Base-by-base conservation (phyloP, 2,888 invertebrate genomes). In the Calameuta filiformis region DNA sequence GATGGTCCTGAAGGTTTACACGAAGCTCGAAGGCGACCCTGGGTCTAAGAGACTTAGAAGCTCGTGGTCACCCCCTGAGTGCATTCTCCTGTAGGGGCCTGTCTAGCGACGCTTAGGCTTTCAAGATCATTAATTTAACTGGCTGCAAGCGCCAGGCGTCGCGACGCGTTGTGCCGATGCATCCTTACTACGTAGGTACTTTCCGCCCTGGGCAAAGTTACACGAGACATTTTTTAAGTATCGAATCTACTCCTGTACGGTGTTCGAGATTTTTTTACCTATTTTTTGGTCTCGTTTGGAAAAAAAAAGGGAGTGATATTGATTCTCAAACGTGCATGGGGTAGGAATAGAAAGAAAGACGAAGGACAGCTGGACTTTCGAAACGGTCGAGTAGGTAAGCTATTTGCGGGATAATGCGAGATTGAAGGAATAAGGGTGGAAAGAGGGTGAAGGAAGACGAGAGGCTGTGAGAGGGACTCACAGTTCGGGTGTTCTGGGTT, bases 61-160 rank as follows among this genome's bases (percentile, higher is more conserved):
- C 86, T 89, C 85, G 89, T 87, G 90, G 90, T 91, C 90, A 90
- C 90, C 89, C 87, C 88, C 87, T 90, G 90, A 91, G 91, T 91
- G 91, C 91, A 91, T 91, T 91, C 90, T 89, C 89, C 89, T 91
- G 91, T 91, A 90, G 88, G 85, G 85, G 83, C 84, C 85, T 86
- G 87, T 87, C 87, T 86, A 84, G 87, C 85, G 85, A 87, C 89
- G 88, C 89, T 89, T 88, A 88, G 89, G 89, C 89, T 90, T 90
- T 90, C 89, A 89, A 89, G 90, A 90, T 91, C 90, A 91, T 91
- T 91, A 91, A 91, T 91, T 90, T 89, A 90, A 88, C 87, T 87
- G 85, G 85, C 86, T 81, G 81, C 84, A 83, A 82, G 82, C 81
- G 81, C 84, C 82, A 82, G 85, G 85, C 85, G 85, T 84, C 83